These are phyloP conservation scores for Trisateles emortualis DNA, from an alignment of 2,888 invertebrate species.

Conservation along the genomic window DNA sequence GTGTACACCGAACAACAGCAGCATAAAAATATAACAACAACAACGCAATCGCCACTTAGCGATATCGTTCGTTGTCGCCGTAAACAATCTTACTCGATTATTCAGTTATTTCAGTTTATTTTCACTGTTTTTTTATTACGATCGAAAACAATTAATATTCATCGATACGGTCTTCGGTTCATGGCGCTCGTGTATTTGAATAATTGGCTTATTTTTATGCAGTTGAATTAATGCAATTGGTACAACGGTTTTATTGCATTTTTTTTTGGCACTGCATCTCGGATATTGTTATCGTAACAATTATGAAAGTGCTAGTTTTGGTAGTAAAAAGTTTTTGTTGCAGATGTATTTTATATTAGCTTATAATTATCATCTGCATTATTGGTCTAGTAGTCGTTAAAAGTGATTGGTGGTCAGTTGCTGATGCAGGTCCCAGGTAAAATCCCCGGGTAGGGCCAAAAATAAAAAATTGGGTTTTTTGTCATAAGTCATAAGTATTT, in stretches of 20 bases:
- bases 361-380: too few relatives aligned
- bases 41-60: constrained; percentile 42
- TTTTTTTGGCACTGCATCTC: constrained; percentile 61
- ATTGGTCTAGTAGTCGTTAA: too few relatives aligned
- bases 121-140: constrained; percentile 61
- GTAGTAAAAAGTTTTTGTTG: not conserved
- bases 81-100: constrained; percentile 56
- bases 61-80: constrained; percentile 26
- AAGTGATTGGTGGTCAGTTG: too few relatives aligned
- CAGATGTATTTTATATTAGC: too few relatives aligned
- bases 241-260: constrained; percentile 71
- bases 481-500: too few relatives aligned
- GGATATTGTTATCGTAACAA: constrained; percentile 44
- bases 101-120: constrained; percentile 57
- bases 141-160: constrained; percentile 83
- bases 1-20: not conserved
- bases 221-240: constrained; percentile 84
- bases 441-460: too few relatives aligned
- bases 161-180: constrained; percentile 79
- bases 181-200: constrained; percentile 77
- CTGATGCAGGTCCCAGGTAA: too few relatives aligned
- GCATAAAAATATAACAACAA: constrained; percentile 1
- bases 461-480: too few relatives aligned
- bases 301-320: constrained; percentile 13
- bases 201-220: constrained; percentile 87